These are phyloP conservation scores for Riptortus pedestris DNA, from an alignment of 1,140 invertebrate genomes.

Conservation along the genomic window DNA sequence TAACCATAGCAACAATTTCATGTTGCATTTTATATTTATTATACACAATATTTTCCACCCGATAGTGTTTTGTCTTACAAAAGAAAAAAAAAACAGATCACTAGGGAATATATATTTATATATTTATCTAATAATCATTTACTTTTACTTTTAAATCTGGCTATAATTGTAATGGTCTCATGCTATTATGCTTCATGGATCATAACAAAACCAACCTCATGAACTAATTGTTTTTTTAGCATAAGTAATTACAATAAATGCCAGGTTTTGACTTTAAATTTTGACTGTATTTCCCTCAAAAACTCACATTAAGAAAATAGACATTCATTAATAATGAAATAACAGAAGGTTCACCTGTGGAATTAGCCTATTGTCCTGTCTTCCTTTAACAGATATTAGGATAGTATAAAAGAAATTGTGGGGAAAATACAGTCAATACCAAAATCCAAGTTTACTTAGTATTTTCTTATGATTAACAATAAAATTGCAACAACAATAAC, in stretches of 20 bases:
- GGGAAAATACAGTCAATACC: slow-evolving; percentile 25
- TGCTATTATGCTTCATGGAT: slow-evolving; percentile 5
- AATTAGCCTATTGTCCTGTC: slow-evolving; percentile 5
- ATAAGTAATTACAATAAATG: slow-evolving; percentile 18
- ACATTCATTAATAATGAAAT: background rate
- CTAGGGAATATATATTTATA: slow-evolving; percentile 29
- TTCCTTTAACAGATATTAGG: background rate
- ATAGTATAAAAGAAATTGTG: background rate
- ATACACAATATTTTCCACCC: slow-evolving; percentile 26
- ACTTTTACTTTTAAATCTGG: slow-evolving; percentile 17
- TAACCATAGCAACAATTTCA: slow-evolving; percentile 21
- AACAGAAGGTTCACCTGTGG: background rate
- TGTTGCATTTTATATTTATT: slow-evolving; percentile 24
- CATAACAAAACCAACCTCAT: slow-evolving; percentile 9
- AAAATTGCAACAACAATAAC: slow-evolving; percentile 29
- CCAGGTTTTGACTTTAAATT: slow-evolving; percentile 1
- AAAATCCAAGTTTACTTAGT: slow-evolving; percentile 26
- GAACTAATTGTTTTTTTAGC: slow-evolving; percentile 1
- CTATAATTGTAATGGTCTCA: slow-evolving; percentile 15
- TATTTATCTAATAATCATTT: slow-evolving; percentile 27
- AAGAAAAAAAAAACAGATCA: slow-evolving; percentile 26
- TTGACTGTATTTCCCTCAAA: slow-evolving; percentile 18
- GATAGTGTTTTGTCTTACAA: slow-evolving; percentile 28
- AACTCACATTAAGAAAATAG: slow-evolving; percentile 14
- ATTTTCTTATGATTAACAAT: slow-evolving; percentile 28